Conservation (phyloP, 92 coral and sea anemone genomes). For the Pocillopora grandis region DNA sequence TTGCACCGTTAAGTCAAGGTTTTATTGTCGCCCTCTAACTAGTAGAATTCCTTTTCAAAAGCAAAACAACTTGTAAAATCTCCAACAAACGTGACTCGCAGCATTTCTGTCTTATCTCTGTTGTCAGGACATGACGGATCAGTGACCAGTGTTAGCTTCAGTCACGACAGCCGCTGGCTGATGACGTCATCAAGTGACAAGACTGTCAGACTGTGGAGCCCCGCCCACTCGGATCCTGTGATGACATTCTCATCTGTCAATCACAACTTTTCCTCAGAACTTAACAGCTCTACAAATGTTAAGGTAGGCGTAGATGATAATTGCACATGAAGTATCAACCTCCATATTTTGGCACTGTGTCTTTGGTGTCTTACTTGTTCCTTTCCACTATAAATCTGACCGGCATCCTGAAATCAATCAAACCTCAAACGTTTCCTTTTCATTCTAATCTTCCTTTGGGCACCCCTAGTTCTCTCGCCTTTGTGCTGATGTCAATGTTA, state of each 20-base stretch:
- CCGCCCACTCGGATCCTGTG: slow-evolving; percentile 74
- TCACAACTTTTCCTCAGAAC: slow-evolving; percentile 77
- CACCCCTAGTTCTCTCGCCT: neutral
- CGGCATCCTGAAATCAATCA: too few relatives aligned
- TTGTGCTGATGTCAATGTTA: neutral
- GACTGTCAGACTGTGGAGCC: slow-evolving; percentile 88
- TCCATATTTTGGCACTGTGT: neutral
- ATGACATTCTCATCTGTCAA: slow-evolving; percentile 66
- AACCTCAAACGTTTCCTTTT: too few relatives aligned
- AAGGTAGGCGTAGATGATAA: slow-evolving; percentile 46
- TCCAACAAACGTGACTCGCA: neutral
- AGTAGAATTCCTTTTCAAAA: too few relatives aligned
- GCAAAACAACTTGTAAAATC: neutral
- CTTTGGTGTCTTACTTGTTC: neutral
- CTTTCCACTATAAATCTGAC: too few relatives aligned
- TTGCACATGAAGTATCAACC: neutral
- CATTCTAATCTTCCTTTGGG: too few relatives aligned
- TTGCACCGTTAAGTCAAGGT: neutral
- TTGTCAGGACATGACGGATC: slow-evolving; percentile 88
- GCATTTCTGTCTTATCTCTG: neutral
- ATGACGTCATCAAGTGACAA: slow-evolving; percentile 88
- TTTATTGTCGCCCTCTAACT: neutral
- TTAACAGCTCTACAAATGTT: slow-evolving; percentile 45
- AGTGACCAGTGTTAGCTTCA: slow-evolving; percentile 81
- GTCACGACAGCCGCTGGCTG: slow-evolving; percentile 81